Base-by-base conservation (phyloP, 2,888 invertebrate species). In the Hydriomena furcata region DNA sequence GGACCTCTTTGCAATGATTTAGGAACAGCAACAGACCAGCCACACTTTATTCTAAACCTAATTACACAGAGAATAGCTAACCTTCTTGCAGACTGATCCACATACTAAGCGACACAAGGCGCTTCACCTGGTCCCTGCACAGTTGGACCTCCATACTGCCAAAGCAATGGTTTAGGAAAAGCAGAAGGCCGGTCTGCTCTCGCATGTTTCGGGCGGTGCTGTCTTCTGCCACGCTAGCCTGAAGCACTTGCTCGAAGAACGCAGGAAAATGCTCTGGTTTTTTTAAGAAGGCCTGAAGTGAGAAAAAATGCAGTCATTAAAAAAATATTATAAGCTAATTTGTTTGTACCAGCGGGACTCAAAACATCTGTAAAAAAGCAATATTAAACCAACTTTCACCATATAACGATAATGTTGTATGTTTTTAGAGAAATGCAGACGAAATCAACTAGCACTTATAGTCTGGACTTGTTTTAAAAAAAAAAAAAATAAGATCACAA, bases 71-170 rank as follows among this genome's bases (percentile, higher is more conserved):
- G 23, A 7, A 36, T 8, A 32, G n/a, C 27, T 36, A 7, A 44
- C 36, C 40, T 44, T 45, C 52, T 24, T 32, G 24, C 31, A 51
- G 86, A 52, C 96, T 96, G 37, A 93, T 91, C 99, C 99, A 99
- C 93, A 98, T 98, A 7, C 97, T 95, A 7, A 99, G 89, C 0
- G 98, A 98, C 0, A 98, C 97, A 3, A 99, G 91, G 49, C 95
- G 92, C 80, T 97, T 97, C 6, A 97, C 96, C 84, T 98, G 97
- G 65, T 97, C 96, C 28, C 99, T 91, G 48, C 99, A 97, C 31
- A 99, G 84, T 66, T 95, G 95, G 43, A 98, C 96, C 90, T 99
- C 99, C 95, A 99, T 96, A 65, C 98, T 98, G 71, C 98, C 98
- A 73, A 99, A 99, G 75, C 98, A 97, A 76, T 99, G 98, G 82